These are phyloP conservation scores for Leptinotarsa lineolata DNA, from an alignment of 1,140 invertebrate genomes.

Conservation along the genomic window DNA sequence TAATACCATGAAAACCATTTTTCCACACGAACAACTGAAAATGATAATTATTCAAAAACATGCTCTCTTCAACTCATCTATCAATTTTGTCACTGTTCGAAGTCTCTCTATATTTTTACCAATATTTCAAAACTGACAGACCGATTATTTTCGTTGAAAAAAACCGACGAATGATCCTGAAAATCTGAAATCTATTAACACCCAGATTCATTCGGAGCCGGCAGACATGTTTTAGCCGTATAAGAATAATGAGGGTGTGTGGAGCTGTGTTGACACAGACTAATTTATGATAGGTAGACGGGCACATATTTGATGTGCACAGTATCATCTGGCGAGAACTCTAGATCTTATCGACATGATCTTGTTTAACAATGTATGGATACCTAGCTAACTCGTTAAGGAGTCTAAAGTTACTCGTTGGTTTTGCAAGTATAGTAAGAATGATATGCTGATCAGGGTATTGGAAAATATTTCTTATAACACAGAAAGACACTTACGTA, in stretches of 20 bases:
- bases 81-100: not conserved
- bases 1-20: not conserved
- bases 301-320: not conserved
- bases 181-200: slow-evolving; percentile 6
- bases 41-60: not conserved
- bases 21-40: not conserved
- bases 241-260: slow-evolving; percentile 6
- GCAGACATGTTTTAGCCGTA: slow-evolving; percentile 1
- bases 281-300: not conserved
- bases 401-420: no score
- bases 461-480: no score
- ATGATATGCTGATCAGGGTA: no score
- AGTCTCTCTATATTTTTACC: not conserved
- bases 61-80: not conserved
- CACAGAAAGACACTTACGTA: no score
- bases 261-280: not conserved
- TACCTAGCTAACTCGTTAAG: no score
- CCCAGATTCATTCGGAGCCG: not conserved
- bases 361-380: no score
- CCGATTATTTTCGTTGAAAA: not conserved
- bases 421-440: no score
- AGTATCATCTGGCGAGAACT: slow-evolving; percentile 1
- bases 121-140: not conserved
- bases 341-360: not conserved
- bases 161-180: not conserved